phyloP scores from a whole-genome alignment of 2,888 invertebrate genomes.

The Diaprepes abbreviatus region DNA sequence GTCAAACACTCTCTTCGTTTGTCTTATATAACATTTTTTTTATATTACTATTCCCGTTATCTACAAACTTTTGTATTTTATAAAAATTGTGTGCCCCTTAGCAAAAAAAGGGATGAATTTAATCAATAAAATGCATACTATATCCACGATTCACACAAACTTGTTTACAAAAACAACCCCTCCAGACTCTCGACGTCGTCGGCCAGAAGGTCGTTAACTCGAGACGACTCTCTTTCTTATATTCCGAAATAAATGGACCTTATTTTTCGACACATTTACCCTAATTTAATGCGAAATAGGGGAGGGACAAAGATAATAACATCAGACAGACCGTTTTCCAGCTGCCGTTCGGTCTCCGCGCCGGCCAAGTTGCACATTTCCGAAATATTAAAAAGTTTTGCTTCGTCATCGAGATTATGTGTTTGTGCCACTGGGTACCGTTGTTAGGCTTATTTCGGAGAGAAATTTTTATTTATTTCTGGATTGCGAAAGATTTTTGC shows the following conservation, averaged over 20 bases:
- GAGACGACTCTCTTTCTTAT: constrained; percentile 2
- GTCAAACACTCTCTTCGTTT: too few relatives aligned
- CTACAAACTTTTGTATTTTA: too few relatives aligned
- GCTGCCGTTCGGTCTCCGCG: constrained; percentile 27
- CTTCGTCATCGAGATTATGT: constrained; percentile 31
- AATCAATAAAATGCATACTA: constrained; percentile 27
- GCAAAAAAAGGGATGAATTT: not conserved
- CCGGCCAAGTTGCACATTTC: constrained; percentile 21
- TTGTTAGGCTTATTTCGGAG: not conserved
- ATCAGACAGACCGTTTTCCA: constrained; percentile 15
- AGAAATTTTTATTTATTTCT: too few relatives aligned
- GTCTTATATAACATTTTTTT: too few relatives aligned
- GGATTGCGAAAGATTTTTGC: too few relatives aligned
- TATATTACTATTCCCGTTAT: too few relatives aligned
- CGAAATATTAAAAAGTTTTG: constrained; percentile 28
- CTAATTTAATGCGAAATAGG: constrained; percentile 55
- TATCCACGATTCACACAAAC: not conserved
- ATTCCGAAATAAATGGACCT: constrained; percentile 27
- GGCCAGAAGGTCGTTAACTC: constrained; percentile 16
- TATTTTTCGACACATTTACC: constrained; percentile 57
- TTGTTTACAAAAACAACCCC: constrained; percentile 18
- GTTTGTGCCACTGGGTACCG: constrained; percentile 16
- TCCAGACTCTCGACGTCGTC: constrained; percentile 8
- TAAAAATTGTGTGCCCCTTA: too few relatives aligned
- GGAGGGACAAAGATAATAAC: constrained; percentile 41